Evolutionary conservation across 2,113 vertebrate species (phyloP), one percentile per base, ranked within the genome.

Genomic region (Eolophus roseicapilla): DNA sequence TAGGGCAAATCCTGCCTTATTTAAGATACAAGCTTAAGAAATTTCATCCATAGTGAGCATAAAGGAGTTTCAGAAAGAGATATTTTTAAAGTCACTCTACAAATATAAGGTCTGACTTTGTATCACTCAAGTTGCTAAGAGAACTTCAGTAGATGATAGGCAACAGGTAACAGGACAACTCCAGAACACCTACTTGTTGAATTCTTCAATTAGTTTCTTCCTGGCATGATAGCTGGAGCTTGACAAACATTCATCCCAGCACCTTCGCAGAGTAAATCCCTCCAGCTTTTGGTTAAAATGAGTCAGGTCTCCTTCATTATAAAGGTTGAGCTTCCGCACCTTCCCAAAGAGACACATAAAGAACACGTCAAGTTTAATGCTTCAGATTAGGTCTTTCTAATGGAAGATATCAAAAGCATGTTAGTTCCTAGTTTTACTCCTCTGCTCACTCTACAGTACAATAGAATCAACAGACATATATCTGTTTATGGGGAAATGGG

Each of bases 201-300:
- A 99, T n/a, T 98, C 98, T 59, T 99, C 98, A 8, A 99, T 83
- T 10, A 97, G 92, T 4, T 69, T 97, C 87, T 93, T 98, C 64
- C 98, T 98, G 29, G 96, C 69, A 0, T 98, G 83, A 86, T 98
- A 99, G 35, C 94, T 86, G 6, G 98, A 98, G 33, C 97, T 98
- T 27, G 70, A 80, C 70, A 99, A 90, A 76, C 99, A 99, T 64
- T 99, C 98, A 8, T 99, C 98, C 99, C 99, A 99, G 96, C 99
- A 99, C 70, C 98, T 98, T 62, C 57, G 86, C 59, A 99, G 74
- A 24, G 98, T 99, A 90, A 99, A 97, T 4, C 97, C 97, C 28
- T 99, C 98, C 89, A 99, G 97, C 79, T 98, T 96, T 97, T 99
- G 99, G 90, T 98, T 98, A 97, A 98, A 99, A n/a, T 98, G 98